Conservation (phyloP, 2,797 vertebrate genomes). For the Eospalax fontanierii region DNA sequence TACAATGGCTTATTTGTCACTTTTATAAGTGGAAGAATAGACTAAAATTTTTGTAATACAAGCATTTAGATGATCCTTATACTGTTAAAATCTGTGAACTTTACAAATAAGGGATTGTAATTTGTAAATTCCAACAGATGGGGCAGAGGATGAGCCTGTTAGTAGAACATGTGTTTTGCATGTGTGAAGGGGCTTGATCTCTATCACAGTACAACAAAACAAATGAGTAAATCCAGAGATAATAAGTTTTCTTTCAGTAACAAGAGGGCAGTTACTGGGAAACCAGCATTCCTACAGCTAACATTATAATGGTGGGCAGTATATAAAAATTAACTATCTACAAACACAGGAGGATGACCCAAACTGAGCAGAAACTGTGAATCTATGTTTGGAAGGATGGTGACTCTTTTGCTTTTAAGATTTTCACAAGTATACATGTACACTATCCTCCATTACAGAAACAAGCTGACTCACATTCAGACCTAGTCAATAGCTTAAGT, state of each 20-base stretch:
- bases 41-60: slow-evolving; percentile 34
- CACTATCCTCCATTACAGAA: background rate
- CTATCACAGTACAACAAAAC: background rate
- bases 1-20: slow-evolving; percentile 55
- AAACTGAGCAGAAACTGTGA: slow-evolving; percentile 8
- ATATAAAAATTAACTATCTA: background rate
- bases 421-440: background rate
- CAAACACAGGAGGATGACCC: background rate
- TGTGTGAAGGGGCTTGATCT: background rate
- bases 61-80: slow-evolving; percentile 34
- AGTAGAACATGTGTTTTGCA: background rate
- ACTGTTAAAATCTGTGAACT: slow-evolving; percentile 5
- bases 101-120: slow-evolving; percentile 25
- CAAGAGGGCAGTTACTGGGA: background rate
- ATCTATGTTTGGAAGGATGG: background rate
- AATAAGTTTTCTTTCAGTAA: slow-evolving; percentile 26
- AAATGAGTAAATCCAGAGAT: background rate
- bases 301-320: background rate
- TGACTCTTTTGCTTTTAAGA: background rate
- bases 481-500: background rate
- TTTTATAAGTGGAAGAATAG: slow-evolving; percentile 29
- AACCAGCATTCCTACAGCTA: background rate
- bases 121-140: background rate
- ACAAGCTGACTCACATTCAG: background rate
- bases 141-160: background rate